Evolutionary conservation across 2,888 invertebrate species (phyloP).

Genomic region (Andrena minutula): DNA sequence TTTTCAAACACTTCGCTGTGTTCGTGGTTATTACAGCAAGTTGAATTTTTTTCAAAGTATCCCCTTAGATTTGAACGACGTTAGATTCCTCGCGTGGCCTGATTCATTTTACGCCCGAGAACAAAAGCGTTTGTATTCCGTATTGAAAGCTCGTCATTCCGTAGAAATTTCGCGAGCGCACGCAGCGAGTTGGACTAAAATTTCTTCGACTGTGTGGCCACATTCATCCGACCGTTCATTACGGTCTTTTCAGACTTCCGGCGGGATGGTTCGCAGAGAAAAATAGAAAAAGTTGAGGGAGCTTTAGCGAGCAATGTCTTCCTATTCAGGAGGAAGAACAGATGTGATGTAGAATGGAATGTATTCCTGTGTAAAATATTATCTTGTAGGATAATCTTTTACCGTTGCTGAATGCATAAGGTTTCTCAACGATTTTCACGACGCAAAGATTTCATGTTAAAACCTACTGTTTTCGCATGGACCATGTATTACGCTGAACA

Average conservation of each 20-base stretch:
- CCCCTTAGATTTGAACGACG: neutral
- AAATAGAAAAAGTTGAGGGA: conserved; percentile 17
- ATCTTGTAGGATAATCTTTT: conserved; percentile 20
- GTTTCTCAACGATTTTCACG: conserved; percentile 9
- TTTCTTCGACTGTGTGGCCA: conserved; percentile 33
- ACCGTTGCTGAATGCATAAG: neutral
- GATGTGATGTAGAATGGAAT: conserved; percentile 22
- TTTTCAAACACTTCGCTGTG: neutral
- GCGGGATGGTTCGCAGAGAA: conserved; percentile 8
- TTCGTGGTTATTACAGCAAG: neutral
- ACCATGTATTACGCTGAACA: neutral
- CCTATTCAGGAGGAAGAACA: conserved; percentile 29
- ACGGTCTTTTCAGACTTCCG: conserved; percentile 48
- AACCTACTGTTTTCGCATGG: neutral
- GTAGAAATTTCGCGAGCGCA: conserved; percentile 22
- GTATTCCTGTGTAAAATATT: conserved; percentile 25
- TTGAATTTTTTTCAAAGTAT: neutral
- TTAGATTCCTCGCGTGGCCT: too few relatives aligned
- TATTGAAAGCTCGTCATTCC: conserved; percentile 17
- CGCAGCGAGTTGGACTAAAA: conserved; percentile 38
- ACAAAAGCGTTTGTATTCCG: neutral
- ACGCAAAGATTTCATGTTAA: neutral
- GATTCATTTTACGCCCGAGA: conserved; percentile 2
- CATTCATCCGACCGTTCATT: conserved; percentile 50
- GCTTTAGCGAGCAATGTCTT: conserved; percentile 19